These are phyloP conservation scores for Bradypodion pumilum DNA, from an alignment of 2,797 vertebrate genomes.

Conservation along the genomic window DNA sequence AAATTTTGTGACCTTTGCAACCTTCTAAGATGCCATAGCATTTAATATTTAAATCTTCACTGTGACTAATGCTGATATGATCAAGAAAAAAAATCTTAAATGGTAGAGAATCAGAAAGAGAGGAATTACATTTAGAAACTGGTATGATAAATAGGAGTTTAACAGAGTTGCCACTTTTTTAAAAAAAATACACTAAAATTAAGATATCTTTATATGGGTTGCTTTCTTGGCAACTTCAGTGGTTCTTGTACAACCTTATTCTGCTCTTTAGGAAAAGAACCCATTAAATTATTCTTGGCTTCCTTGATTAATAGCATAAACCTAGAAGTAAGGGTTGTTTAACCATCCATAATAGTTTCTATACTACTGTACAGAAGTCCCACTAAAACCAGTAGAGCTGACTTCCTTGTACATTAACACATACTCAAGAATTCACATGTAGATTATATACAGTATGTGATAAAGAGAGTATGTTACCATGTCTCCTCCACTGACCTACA, in stretches of 20 bases:
- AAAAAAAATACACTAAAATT: not conserved
- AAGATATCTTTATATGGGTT: not conserved
- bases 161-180: not conserved
- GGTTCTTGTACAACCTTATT: not conserved
- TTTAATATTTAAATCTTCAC: conserved; percentile 23
- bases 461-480: too few species aligned
- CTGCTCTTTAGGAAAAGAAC: not conserved
- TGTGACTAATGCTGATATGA: not conserved
- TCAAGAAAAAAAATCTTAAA: not conserved
- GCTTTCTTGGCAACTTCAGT: not conserved
- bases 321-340: not conserved
- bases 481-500: too few species aligned
- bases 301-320: not conserved
- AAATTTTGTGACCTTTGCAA: conserved; percentile 38
- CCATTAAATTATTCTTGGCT: not conserved
- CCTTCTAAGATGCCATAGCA: not conserved
- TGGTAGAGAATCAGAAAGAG: not conserved
- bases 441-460: too few species aligned
- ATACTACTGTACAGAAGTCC: not conserved
- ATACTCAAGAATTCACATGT: too few species aligned
- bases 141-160: not conserved
- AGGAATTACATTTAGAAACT: not conserved
- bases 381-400: too few species aligned
- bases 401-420: too few species aligned
- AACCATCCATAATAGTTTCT: not conserved